phyloP scores from a whole-genome alignment of 2,113 vertebrate genomes.

The Monarcha castaneiventris region DNA sequence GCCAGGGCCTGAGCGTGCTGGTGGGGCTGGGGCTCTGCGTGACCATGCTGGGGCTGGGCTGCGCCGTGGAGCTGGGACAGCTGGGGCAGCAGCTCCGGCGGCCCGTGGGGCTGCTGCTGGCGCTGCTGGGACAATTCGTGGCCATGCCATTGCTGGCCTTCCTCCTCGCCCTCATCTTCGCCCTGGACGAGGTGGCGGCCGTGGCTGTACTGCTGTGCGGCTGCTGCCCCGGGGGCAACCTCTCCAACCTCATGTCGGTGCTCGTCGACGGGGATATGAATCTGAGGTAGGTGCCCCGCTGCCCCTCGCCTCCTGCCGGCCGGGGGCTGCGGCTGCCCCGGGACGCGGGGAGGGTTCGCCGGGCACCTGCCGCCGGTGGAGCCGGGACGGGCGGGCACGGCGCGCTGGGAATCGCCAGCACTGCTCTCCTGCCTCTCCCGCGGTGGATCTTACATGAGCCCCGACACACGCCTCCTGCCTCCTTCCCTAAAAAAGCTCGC shows the following conservation, averaged over 20 bases:
- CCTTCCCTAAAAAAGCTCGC: not conserved
- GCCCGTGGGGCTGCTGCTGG: constrained; percentile 82
- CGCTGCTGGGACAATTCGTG: constrained; percentile 90
- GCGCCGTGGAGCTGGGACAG: constrained; percentile 88
- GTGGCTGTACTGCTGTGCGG: constrained; percentile 94
- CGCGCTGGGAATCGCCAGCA: not conserved
- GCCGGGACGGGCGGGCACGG: not conserved
- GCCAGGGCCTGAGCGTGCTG: constrained; percentile 87
- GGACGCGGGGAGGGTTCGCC: not conserved
- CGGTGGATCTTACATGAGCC: not conserved
- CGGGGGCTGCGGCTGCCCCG: not conserved
- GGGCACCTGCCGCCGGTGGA: not conserved
- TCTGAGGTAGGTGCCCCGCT: constrained; percentile 81
- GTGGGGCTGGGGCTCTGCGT: constrained; percentile 90
- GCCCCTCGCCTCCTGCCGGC: not conserved
- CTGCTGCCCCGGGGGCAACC: constrained; percentile 94
- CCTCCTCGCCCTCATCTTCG: constrained; percentile 86
- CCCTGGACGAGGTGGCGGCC: constrained; percentile 90
- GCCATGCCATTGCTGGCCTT: constrained; percentile 94
- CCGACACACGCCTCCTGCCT: not conserved
- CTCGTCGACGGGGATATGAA: constrained; percentile 97
- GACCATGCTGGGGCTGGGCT: constrained; percentile 95
- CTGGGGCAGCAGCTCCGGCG: constrained; percentile 87
- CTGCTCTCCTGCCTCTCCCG: not conserved
- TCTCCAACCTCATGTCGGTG: constrained; percentile 94